phyloP scores from a whole-genome alignment of 2,888 invertebrate genomes.

The Busseola fusca region DNA sequence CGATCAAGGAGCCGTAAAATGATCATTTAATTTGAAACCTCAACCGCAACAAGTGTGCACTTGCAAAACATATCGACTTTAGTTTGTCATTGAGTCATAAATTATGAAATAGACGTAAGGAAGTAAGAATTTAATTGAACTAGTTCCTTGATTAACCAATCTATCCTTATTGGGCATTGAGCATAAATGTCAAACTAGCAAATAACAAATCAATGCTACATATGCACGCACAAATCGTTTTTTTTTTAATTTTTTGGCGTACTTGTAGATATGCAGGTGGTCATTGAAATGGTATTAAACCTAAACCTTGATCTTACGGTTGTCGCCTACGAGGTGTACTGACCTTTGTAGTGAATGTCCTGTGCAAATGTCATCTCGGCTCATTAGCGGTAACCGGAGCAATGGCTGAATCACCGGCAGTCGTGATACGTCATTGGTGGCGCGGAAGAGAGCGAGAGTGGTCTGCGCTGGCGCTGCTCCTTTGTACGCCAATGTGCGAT shows the following conservation, averaged over 20 bases:
- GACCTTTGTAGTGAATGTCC: constrained; percentile 74
- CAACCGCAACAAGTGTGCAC: constrained; percentile 53
- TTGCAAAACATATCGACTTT: constrained; percentile 49
- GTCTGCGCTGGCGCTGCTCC: constrained; percentile 13
- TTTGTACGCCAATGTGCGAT: constrained; percentile 37
- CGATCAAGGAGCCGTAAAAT: constrained; percentile 55
- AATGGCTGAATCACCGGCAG: constrained; percentile 43
- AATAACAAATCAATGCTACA: background rate
- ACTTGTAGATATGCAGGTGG: constrained; percentile 12
- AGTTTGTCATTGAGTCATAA: constrained; percentile 40
- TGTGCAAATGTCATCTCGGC: constrained; percentile 72
- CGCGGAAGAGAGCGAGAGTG: constrained; percentile 44
- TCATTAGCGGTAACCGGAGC: constrained; percentile 64
- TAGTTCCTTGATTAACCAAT: constrained; percentile 17
- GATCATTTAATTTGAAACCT: constrained; percentile 55
- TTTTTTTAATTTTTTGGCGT: constrained; percentile 12
- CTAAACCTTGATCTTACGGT: constrained; percentile 75
- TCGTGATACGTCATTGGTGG: constrained; percentile 18
- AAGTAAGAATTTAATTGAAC: constrained; percentile 20
- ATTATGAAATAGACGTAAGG: constrained; percentile 15
- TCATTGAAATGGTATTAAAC: constrained; percentile 43
- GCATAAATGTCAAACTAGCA: constrained; percentile 7
- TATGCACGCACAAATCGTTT: constrained; percentile 2
- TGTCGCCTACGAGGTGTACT: constrained; percentile 66
- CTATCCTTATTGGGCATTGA: constrained; percentile 2